Conservation (phyloP, 2,797 vertebrate genomes). For the Onychomys arenicola region DNA sequence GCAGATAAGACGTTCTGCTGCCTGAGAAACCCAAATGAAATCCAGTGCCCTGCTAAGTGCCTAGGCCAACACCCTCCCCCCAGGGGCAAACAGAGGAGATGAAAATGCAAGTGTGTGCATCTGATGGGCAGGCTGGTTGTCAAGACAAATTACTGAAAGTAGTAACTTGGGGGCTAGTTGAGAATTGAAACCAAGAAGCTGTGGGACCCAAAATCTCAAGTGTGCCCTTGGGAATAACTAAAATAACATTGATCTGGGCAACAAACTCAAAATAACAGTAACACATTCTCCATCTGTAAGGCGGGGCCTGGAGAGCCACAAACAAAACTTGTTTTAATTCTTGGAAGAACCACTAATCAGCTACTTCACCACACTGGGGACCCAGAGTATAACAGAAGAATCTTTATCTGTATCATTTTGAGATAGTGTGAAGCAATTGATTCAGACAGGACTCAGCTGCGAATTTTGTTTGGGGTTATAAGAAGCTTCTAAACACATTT, state of each 20-base stretch:
- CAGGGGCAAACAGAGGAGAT: not conserved
- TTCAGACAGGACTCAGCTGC: not conserved
- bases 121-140: not conserved
- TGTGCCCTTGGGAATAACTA: not conserved
- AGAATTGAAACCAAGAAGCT: slow-evolving; percentile 29
- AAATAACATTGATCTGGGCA: not conserved
- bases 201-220: not conserved
- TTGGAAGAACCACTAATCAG: not conserved
- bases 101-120: not conserved
- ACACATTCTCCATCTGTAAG: slow-evolving; percentile 31
- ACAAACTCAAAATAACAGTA: not conserved
- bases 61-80: not conserved
- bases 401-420: not conserved
- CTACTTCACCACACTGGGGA: not conserved
- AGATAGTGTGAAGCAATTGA: not conserved
- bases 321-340: slow-evolving; percentile 10
- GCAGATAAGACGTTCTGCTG: not conserved
- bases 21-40: not conserved
- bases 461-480: not conserved
- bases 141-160: slow-evolving; percentile 1
- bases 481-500: not conserved
- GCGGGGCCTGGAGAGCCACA: not conserved
- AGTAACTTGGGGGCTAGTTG: not conserved
- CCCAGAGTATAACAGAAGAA: not conserved
- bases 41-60: not conserved